Evolutionary conservation across 2,888 invertebrate species (phyloP).

Genomic region (Fabriciana adippe): DNA sequence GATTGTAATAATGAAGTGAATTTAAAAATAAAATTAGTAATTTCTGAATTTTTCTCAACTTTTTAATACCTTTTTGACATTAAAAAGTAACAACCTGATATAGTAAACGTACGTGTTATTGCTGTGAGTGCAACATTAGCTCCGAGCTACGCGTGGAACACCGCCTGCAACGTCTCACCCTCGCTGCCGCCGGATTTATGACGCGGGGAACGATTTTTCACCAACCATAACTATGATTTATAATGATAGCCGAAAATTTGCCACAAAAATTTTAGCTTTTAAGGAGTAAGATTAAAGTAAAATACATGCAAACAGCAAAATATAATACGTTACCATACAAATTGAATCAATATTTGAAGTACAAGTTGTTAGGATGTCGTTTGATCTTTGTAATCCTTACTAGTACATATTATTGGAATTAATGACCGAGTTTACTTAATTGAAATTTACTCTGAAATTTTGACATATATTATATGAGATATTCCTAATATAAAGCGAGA

Average conservation of each 20-base stretch:
- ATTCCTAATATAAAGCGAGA: too few species aligned
- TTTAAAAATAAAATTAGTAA: background rate
- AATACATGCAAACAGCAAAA: background rate
- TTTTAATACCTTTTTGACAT: conserved; percentile 14
- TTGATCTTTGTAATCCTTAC: too few species aligned
- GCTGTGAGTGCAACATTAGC: conserved; percentile 27
- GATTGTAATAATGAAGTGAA: too few species aligned
- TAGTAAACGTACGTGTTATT: conserved; percentile 13
- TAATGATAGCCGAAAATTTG: conserved; percentile 30
- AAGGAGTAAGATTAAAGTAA: background rate
- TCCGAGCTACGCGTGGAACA: conserved; percentile 12
- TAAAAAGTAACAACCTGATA: conserved; percentile 11
- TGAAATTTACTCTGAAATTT: too few species aligned
- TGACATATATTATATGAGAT: background rate
- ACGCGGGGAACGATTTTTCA: conserved; percentile 29
- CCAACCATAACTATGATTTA: conserved; percentile 26
- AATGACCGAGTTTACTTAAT: too few species aligned
- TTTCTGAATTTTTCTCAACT: background rate
- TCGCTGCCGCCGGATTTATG: conserved; percentile 23
- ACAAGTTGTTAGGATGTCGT: too few species aligned
- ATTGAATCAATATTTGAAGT: too few species aligned
- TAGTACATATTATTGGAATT: too few species aligned
- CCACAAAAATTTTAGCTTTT: conserved; percentile 13
- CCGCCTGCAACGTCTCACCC: conserved; percentile 24
- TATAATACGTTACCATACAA: too few species aligned